Percentiles rank a stretch among this genome's conserved stretches.
Evolutionary conservation across 2,888 invertebrate genomes (phyloP).

Genomic region (Drosophila austrosaltans): DNA sequence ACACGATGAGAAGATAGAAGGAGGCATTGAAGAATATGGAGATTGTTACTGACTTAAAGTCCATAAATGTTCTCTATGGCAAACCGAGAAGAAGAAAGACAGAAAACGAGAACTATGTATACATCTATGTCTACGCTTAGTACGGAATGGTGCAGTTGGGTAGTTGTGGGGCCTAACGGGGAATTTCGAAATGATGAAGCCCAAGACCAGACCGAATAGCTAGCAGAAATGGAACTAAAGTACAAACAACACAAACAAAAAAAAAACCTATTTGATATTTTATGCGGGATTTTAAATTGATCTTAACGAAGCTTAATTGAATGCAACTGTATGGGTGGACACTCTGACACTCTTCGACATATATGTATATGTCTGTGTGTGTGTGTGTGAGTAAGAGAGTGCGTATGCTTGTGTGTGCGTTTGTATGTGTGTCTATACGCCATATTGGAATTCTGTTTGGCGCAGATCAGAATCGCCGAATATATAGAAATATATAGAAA

Average conservation of each 20-base stretch:
- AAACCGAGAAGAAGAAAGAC: slow-evolving; percentile 52
- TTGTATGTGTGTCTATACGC: slow-evolving; percentile 53
- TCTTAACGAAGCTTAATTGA: slow-evolving; percentile 84
- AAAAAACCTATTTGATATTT: slow-evolving; percentile 79
- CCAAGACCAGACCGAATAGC: slow-evolving; percentile 59
- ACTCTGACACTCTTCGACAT: slow-evolving; percentile 57
- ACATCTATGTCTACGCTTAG: slow-evolving; percentile 69
- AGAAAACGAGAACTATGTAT: slow-evolving; percentile 63
- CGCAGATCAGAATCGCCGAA: slow-evolving; percentile 66
- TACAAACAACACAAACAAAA: slow-evolving; percentile 50
- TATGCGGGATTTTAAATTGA: slow-evolving; percentile 84
- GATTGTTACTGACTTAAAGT: slow-evolving; percentile 38
- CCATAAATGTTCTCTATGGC: slow-evolving; percentile 63
- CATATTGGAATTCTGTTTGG: slow-evolving; percentile 77
- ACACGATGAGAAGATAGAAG: slow-evolving; percentile 5
- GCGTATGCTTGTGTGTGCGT: slow-evolving; percentile 4
- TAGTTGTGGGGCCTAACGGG: slow-evolving; percentile 47
- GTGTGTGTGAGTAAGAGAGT: slow-evolving; percentile 22
- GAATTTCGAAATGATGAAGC: slow-evolving; percentile 53
- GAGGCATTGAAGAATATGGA: slow-evolving; percentile 15
- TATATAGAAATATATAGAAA: slow-evolving; percentile 11
- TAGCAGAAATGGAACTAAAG: slow-evolving; percentile 76
- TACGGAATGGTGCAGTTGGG: slow-evolving; percentile 51
- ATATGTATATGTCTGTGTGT: slow-evolving; percentile 11
- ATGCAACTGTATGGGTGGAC: slow-evolving; percentile 80